Base-by-base conservation (phyloP, 2,113 vertebrate genomes). In the Mirza zaza region DNA sequence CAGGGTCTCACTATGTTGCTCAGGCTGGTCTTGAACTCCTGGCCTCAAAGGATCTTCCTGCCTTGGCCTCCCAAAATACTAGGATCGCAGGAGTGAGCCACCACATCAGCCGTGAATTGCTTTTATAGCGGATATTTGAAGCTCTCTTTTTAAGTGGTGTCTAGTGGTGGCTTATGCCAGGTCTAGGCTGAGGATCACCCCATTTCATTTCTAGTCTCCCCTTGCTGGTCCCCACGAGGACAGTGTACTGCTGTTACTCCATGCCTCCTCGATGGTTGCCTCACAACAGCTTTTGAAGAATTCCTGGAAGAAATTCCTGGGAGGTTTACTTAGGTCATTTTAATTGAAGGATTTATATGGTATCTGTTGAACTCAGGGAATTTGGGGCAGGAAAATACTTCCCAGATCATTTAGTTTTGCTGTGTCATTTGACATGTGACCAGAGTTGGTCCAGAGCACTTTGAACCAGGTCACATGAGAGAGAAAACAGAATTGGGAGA, bases 221-320 rank as follows among this genome's bases (percentile, higher is more conserved):
- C 77, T 79, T 14, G 15, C 75, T 0, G 3, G 80, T n/a, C 75
- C 48, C 27, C 6, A 0, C 0, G 2, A 34, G 27, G 6, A 1
- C 87, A 12, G 45, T 29, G 63, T 8, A 4, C 48, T 36, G 4
- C 42, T 32, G 0, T 25, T 9, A 13, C 7, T 29, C 48, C 13
- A 55, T 10, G 15, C n/a, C 39, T 50, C 17, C 32, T 57, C 8
- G 6, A 0, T 10, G 79, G 29, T 57, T 48, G 42, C 25, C 63
- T 25, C n/a, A 23, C 76, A 87, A 14, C 39, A 18, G 14, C 57
- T 88, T 68, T 87, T 9, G n/a, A 93, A 39, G 76, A 80, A 87
- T 87, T 95, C 82, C 87, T 93, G 42, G 36, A 85, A 48, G 80
- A 79, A n/a, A 36, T 36, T 59, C 68, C 70, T 42, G 68, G 61